phyloP scores from a whole-genome alignment of 2,888 invertebrate species.

The Sarcophaga rosellei region DNA sequence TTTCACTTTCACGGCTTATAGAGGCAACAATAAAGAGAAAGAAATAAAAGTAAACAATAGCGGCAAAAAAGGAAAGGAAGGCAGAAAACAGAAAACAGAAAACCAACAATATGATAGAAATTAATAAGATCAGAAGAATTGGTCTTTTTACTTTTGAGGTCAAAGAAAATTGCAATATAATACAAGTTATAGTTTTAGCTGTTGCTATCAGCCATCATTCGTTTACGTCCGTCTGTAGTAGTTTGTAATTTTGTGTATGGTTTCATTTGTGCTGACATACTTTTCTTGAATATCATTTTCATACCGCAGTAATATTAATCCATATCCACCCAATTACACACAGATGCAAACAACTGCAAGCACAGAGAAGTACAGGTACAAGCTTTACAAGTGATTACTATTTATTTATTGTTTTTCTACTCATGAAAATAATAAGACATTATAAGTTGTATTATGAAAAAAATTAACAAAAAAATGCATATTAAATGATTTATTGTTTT shows the following conservation, averaged over 20 bases:
- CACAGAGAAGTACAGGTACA: background rate
- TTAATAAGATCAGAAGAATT: constrained; percentile 16
- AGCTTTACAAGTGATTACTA: background rate
- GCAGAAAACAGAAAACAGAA: constrained; percentile 19
- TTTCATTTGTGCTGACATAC: constrained; percentile 45
- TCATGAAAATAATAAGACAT: no score
- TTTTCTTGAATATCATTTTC: constrained; percentile 47
- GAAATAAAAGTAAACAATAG: background rate
- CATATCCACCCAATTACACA: background rate
- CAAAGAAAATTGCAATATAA: constrained; percentile 59
- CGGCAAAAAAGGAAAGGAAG: constrained; percentile 2
- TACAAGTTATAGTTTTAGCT: constrained; percentile 21
- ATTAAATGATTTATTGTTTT: no score
- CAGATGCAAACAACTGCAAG: no score
- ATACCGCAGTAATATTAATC: constrained; percentile 6
- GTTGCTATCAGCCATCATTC: constrained; percentile 11
- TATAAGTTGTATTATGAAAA: no score
- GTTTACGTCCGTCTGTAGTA: background rate
- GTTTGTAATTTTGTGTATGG: background rate
- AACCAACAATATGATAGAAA: constrained; percentile 1
- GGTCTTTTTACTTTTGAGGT: constrained; percentile 49
- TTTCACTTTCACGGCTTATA: constrained; percentile 54
- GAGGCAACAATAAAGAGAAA: constrained; percentile 10
- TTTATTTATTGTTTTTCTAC: no score
- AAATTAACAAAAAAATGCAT: no score